These are phyloP conservation scores for Cricetomys ansorgei DNA, from an alignment of 2,113 vertebrate genomes.

Conservation along the genomic window DNA sequence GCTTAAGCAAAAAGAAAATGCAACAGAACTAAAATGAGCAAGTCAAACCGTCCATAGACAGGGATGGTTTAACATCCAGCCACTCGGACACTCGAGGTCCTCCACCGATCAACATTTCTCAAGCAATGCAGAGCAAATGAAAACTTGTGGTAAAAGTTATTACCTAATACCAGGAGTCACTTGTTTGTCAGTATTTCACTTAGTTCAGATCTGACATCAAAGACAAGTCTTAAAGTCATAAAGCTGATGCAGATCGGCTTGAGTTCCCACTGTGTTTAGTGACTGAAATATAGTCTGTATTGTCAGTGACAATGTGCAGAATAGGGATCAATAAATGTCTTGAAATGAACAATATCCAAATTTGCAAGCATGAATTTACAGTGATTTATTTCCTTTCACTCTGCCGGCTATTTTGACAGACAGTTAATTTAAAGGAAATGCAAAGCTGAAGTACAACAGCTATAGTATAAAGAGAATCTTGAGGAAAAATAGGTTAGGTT, in stretches of 20 bases:
- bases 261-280: too few relatives aligned
- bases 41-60: neutral
- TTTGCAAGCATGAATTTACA: constrained; percentile 17
- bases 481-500: neutral
- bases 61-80: neutral
- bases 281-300: neutral
- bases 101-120: neutral
- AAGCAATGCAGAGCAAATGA: neutral
- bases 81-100: neutral
- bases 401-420: neutral
- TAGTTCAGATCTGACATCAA: neutral
- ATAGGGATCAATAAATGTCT: neutral
- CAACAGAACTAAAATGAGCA: neutral
- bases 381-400: neutral
- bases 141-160: constrained; percentile 5
- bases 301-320: neutral
- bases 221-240: neutral
- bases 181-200: constrained; percentile 10
- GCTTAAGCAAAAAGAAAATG: constrained; percentile 36
- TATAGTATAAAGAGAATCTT: neutral
- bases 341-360: neutral
- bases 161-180: neutral
- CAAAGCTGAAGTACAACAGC: neutral
- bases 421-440: neutral
- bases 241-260: neutral